Evolutionary conservation across 2,888 invertebrate species (phyloP), one percentile per base, ranked within the genome.

Genomic region (Cenopis cana): DNA sequence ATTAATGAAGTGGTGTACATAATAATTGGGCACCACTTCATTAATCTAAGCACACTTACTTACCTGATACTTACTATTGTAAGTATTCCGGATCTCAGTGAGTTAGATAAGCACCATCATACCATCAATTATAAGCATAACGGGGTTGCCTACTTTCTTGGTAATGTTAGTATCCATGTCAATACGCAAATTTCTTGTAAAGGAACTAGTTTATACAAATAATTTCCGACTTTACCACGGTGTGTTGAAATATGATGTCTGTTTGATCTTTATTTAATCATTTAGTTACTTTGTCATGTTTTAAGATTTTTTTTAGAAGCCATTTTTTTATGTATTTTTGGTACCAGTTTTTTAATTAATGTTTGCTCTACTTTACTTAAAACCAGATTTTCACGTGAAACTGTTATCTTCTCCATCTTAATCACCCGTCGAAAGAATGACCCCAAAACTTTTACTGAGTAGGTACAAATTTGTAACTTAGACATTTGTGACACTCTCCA

Each of bases 401-500:
- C 36, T 41, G 38, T 64, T 50, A 57, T 52, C 38, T 69, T 29
- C 17, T 52, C 29, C 46, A 46, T 60, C 60, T 60, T 60, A 60
- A 46, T 60, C 57, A 64, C 41, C 24, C 29, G 50, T 33, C 64
- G 52, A 69, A 64, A 61, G 29, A 11, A 61, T 55, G 68, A 20
- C 54, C 60, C 33, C 60, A 68, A 54, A 68, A 68, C 52, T 46
- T 33, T 36, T 12, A 52, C 17, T 12, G 33, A 33, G 12, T n/a
- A n/a, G n/a, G n/a, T 41, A 66, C 60, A 36, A 46, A 66, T 70
- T 66, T 54, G 60, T 66, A 60, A 59, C 52, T 65, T 59, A 52
- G 70, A 70, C 70, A 36, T 65, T 54, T 54, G 41, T 62, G 65
- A 70, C 70, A 60, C n/a, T 17, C 54, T 20, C 46, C 59, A 70